A percentile compares a stretch with the other conserved stretches of the same genome.
phyloP scores from a whole-genome alignment of 2,888 invertebrate genomes.

The Brachyptera putata region DNA sequence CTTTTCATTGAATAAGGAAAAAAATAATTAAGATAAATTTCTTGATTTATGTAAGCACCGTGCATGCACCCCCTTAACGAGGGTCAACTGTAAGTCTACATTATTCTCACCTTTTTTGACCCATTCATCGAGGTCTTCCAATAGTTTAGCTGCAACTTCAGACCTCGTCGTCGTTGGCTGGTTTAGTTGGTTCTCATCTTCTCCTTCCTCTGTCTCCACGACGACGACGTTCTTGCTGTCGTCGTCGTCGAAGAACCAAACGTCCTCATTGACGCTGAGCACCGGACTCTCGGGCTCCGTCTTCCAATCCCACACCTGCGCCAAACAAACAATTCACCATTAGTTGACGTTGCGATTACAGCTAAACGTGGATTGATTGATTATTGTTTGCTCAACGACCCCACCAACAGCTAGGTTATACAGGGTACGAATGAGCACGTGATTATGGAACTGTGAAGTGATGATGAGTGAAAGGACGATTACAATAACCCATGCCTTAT shows the following conservation, averaged over 20 bases:
- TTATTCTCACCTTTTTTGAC: constrained; percentile 59
- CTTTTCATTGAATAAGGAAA: no score
- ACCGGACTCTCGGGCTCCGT: constrained; percentile 52
- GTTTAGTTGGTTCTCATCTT: constrained; percentile 38
- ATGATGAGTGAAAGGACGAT: no score
- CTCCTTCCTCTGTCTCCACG: constrained; percentile 36
- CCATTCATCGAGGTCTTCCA: constrained; percentile 63
- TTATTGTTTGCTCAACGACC: no score
- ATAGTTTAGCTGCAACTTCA: constrained; percentile 59
- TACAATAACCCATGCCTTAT: no score
- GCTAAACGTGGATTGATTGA: constrained; percentile 19
- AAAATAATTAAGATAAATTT: no score
- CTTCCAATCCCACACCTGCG: constrained; percentile 50
- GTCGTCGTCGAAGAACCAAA: constrained; percentile 42
- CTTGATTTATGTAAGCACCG: no score
- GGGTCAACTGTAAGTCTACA: no score
- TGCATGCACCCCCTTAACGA: no score
- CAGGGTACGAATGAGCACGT: no score
- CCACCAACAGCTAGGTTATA: no score
- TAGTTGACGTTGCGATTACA: constrained; percentile 30
- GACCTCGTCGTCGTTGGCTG: constrained; percentile 47
- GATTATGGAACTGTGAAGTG: no score
- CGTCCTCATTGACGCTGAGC: constrained; percentile 39
- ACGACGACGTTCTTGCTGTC: constrained; percentile 39
- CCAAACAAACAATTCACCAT: no score